A percentile compares a stretch with the other conserved stretches of the same genome.
phyloP scores from a whole-genome alignment of 2,888 invertebrate genomes.

The Diabrotica balteata region DNA sequence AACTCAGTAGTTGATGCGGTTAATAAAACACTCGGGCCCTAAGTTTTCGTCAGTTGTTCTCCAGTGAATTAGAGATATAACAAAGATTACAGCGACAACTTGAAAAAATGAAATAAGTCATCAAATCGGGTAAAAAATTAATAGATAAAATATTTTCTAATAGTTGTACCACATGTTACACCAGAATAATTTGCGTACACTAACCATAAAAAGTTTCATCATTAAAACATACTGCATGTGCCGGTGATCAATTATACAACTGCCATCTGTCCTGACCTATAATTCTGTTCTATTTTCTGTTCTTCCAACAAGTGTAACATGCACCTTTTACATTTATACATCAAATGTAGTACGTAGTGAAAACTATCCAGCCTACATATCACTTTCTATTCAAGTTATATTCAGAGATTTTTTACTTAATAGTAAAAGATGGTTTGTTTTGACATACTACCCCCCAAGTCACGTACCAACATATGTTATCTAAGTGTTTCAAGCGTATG shows the following conservation, averaged over 20 bases:
- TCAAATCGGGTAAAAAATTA: too few relatives aligned
- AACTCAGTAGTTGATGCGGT: too few relatives aligned
- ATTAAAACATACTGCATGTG: slow-evolving; percentile 25
- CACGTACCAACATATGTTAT: slow-evolving; percentile 31
- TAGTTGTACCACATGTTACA: too few relatives aligned
- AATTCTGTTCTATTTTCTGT: slow-evolving; percentile 31
- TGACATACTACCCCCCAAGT: slow-evolving; percentile 34
- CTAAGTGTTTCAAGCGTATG: slow-evolving; percentile 29
- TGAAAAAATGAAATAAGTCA: too few relatives aligned
- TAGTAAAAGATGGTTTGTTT: slow-evolving; percentile 32
- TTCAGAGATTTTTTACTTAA: slow-evolving; percentile 25
- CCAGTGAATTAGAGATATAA: too few relatives aligned
- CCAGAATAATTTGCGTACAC: too few relatives aligned
- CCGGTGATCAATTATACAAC: slow-evolving; percentile 29
- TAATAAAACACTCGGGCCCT: too few relatives aligned
- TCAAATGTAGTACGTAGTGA: slow-evolving; percentile 16
- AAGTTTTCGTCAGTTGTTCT: too few relatives aligned
- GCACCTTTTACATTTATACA: slow-evolving; percentile 17
- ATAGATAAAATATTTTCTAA: too few relatives aligned
- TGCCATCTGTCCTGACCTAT: slow-evolving; percentile 32
- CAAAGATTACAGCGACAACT: too few relatives aligned
- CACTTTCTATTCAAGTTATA: slow-evolving; percentile 13
- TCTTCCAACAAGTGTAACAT: slow-evolving; percentile 24
- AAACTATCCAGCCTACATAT: slow-evolving; percentile 17
- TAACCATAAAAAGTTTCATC: background rate